Base-by-base conservation (phyloP, 2,888 invertebrate genomes). In the Philopedon plagiatum region DNA sequence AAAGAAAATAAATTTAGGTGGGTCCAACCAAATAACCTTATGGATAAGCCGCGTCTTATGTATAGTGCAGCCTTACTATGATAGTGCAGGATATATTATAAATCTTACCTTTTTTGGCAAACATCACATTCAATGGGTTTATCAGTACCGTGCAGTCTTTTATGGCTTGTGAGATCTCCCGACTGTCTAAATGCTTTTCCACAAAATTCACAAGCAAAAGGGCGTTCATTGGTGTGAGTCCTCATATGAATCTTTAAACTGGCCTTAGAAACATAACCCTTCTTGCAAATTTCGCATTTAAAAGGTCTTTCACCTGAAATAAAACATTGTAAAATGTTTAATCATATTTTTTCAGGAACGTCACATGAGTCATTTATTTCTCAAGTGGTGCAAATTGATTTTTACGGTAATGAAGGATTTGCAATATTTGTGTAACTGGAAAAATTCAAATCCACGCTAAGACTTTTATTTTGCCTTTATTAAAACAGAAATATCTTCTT, bases 171-270 rank as follows among this genome's bases (percentile, higher is more conserved):
- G 37, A 86, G 76, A 78, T 86, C 86, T 9, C 86, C 86, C 0
- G 85, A 86, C 74, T 86, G 86, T 34, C 86, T 76, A 75, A 86
- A 86, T 3, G 86, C 86, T 76, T 86, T 86, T 1, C 86, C 86
- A 73, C 86, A 86, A 77, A 85, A 85, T 73, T 86, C 84, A 71
- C 86, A 86, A 51, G 83, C 85, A 77, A 85, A 86, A 3, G 86
- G 86, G 39, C 86, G 77, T 76, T 86, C 86, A 71, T 86, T 86
- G 2, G 86, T 86, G 73, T 86, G 86, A 0, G 86, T 86, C 32
- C 86, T 75, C 86, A 86, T 86, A 73, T 86, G 86, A 67, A 86
- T 86, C 78, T 86, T 86, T 63, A 86, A 79, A 74, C 86, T 86
- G 0, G 86, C 86, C 75, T 86, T 86, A 5, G 86, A 86, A 8